Percentiles rank a stretch among this genome's conserved stretches.
Conservation (phyloP, 2,113 vertebrate species). For the Alethe castanea region DNA sequence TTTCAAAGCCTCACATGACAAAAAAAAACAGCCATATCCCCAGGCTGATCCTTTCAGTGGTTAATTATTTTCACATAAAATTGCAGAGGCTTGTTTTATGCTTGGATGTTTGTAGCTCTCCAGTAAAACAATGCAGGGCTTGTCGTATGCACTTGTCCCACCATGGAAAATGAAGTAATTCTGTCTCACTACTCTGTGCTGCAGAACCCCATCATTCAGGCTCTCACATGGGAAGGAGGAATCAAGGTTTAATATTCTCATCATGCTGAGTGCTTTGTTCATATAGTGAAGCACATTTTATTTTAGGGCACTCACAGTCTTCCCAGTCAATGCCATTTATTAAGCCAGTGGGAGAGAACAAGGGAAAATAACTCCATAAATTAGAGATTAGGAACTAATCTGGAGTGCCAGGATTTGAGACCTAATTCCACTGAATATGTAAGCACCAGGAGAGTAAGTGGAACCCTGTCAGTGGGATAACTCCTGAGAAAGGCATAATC, state of each 20-base stretch:
- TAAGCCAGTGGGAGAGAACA: background rate
- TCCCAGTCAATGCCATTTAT: background rate
- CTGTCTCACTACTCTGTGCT: background rate
- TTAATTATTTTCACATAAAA: background rate
- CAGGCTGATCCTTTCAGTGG: background rate
- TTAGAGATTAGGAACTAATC: background rate
- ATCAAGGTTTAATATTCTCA: background rate
- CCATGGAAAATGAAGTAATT: background rate
- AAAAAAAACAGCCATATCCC: background rate
- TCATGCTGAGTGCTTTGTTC: background rate
- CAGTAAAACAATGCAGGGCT: background rate
- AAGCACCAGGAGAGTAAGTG: background rate
- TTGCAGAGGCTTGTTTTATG: background rate
- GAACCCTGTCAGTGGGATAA: background rate
- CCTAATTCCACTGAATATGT: background rate
- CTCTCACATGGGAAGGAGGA: background rate
- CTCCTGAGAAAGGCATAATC: background rate
- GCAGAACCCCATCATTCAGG: background rate
- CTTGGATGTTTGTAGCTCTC: background rate
- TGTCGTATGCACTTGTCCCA: background rate
- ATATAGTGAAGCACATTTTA: background rate
- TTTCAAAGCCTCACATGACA: background rate
- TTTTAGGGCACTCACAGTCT: background rate
- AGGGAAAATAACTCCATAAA: background rate
- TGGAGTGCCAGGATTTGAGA: background rate